Percentiles rank a stretch among this genome's conserved stretches.
Conservation (phyloP, 2,797 vertebrate species). For the Sebastiscus tertius region DNA sequence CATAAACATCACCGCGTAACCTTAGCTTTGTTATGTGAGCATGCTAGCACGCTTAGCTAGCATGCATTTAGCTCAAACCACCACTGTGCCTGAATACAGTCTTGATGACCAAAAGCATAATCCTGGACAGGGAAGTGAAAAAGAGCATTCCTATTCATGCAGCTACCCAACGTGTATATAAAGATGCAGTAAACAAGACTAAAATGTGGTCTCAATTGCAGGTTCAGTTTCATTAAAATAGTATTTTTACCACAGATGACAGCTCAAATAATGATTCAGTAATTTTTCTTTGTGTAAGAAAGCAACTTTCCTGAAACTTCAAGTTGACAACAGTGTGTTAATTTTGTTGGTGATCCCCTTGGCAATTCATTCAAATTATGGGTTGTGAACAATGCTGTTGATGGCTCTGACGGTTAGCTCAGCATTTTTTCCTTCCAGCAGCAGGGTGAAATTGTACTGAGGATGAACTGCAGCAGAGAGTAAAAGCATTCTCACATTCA, state of each 20-base stretch:
- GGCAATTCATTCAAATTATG: background rate
- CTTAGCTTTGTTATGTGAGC: too few relatives aligned
- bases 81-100: too few relatives aligned
- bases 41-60: too few relatives aligned
- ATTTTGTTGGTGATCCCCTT: slow-evolving; percentile 5
- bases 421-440: slow-evolving; percentile 42
- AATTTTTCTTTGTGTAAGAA: background rate
- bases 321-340: background rate
- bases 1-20: too few relatives aligned
- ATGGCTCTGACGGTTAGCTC: slow-evolving; percentile 21
- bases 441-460: background rate
- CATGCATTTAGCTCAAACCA: too few relatives aligned
- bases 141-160: background rate
- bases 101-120: background rate
- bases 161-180: background rate
- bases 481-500: slow-evolving; percentile 89
- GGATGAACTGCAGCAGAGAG: slow-evolving; percentile 36
- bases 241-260: background rate
- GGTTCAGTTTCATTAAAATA: background rate
- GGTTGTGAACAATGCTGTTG: slow-evolving; percentile 11
- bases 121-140: background rate
- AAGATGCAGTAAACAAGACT: too few relatives aligned
- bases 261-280: background rate
- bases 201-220: background rate
- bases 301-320: background rate